A percentile compares a stretch with the other conserved stretches of the same genome.
phyloP scores from a whole-genome alignment of 2,888 invertebrate species.

The Tiliacea aurago region DNA sequence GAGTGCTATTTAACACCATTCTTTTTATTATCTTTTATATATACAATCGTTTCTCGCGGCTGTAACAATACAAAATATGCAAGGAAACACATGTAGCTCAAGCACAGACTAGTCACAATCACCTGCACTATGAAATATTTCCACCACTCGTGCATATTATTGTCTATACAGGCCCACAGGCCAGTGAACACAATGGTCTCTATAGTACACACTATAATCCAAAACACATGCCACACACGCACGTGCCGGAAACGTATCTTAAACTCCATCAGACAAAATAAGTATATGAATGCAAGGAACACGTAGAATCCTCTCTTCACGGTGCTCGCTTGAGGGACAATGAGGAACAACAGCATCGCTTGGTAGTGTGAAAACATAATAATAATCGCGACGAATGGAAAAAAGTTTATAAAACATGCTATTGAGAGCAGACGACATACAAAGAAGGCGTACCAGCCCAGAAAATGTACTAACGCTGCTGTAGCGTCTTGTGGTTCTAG shows the following conservation, averaged over 20 bases:
- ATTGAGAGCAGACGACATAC: slow-evolving; percentile 93
- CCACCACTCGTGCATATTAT: slow-evolving; percentile 93
- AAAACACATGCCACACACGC: slow-evolving; percentile 92
- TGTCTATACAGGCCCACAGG: slow-evolving; percentile 90
- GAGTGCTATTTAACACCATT: slow-evolving; percentile 40
- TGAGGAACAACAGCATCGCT: slow-evolving; percentile 92
- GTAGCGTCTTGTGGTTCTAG: slow-evolving; percentile 94
- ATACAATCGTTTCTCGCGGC: slow-evolving; percentile 91
- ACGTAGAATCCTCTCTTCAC: slow-evolving; percentile 91
- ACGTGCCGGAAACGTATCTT: slow-evolving; percentile 94
- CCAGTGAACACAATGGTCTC: slow-evolving; percentile 93
- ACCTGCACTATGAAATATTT: slow-evolving; percentile 92
- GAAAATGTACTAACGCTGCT: slow-evolving; percentile 92
- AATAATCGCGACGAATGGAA: slow-evolving; percentile 91
- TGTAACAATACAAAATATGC: slow-evolving; percentile 92
- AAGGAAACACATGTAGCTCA: slow-evolving; percentile 91
- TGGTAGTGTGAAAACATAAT: slow-evolving; percentile 92
- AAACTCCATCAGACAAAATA: slow-evolving; percentile 95
- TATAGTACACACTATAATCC: slow-evolving; percentile 91
- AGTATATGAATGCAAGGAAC: slow-evolving; percentile 93
- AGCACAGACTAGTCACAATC: slow-evolving; percentile 90
- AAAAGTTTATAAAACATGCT: slow-evolving; percentile 93
- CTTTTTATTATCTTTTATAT: slow-evolving; percentile 76
- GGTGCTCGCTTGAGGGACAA: slow-evolving; percentile 91
- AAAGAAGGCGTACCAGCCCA: slow-evolving; percentile 95